These are phyloP conservation scores for Cichladusa arquata DNA, from an alignment of 2,113 vertebrate genomes.

Conservation along the genomic window DNA sequence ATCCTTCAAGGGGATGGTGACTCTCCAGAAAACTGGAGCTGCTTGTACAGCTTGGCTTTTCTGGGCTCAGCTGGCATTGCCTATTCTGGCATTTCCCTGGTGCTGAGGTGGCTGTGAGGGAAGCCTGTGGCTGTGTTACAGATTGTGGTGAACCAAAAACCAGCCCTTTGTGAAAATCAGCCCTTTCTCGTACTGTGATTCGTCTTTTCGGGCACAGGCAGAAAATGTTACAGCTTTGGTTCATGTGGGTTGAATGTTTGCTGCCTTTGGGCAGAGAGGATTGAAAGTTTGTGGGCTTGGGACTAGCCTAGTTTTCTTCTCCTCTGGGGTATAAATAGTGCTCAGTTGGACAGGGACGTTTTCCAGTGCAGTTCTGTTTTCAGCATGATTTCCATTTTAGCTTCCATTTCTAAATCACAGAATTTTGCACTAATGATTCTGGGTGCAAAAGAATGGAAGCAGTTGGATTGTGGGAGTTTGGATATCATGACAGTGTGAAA, in stretches of 20 bases:
- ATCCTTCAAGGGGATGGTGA: not conserved
- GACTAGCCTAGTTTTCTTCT: not conserved
- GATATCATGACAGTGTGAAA: not conserved
- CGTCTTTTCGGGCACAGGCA: not conserved
- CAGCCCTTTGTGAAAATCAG: not conserved
- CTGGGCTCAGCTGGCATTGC: not conserved
- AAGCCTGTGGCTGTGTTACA: too few relatives aligned
- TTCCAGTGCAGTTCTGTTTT: not conserved
- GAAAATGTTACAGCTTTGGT: not conserved
- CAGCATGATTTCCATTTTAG: not conserved
- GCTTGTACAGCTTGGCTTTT: not conserved
- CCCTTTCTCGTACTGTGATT: not conserved
- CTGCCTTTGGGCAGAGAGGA: not conserved
- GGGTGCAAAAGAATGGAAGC: not conserved
- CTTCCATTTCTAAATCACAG: not conserved
- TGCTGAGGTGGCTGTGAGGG: too few relatives aligned
- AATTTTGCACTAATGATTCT: not conserved
- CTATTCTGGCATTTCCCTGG: rapidly evolving
- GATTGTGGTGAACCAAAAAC: not conserved
- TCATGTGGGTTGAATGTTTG: not conserved
- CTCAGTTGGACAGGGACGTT: not conserved
- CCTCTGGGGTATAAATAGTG: not conserved
- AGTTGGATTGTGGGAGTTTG: not conserved
- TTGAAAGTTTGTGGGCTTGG: not conserved
- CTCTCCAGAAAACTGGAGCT: not conserved